A percentile compares a stretch with the other conserved stretches of the same genome.
Evolutionary conservation across 2,888 invertebrate species (phyloP).

Genomic region (Belgica antarctica): DNA sequence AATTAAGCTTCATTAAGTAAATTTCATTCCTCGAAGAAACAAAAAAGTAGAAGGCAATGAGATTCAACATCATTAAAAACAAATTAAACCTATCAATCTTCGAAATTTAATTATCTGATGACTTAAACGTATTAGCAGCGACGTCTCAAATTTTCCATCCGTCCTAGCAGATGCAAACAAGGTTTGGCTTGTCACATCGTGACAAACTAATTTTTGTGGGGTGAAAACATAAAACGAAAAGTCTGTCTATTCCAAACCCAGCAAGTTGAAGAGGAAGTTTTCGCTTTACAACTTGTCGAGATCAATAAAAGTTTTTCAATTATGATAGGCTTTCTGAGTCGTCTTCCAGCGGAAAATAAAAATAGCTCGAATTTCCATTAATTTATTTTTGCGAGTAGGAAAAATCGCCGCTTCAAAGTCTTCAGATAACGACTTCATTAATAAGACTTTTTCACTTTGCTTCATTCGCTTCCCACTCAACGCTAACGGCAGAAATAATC

Average conservation of each 20-base stretch:
- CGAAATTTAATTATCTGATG: slow-evolving; percentile 33
- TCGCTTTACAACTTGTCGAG: no score
- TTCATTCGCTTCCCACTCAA: background rate
- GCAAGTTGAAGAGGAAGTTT: no score
- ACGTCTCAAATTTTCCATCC: background rate
- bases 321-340: no score
- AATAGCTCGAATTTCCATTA: background rate
- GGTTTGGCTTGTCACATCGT: background rate
- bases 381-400: background rate
- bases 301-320: no score
- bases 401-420: no score
- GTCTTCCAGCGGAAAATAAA: background rate
- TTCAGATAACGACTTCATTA: slow-evolving; percentile 38
- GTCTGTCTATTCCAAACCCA: no score
- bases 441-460: slow-evolving; percentile 21
- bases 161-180: slow-evolving; percentile 22
- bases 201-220: slow-evolving; percentile 14
- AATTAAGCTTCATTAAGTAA: slow-evolving; percentile 17
- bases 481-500: slow-evolving; percentile 20
- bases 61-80: slow-evolving; percentile 34
- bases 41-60: no score
- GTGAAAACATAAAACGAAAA: no score
- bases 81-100: slow-evolving; percentile 39
- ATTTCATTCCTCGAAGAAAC: background rate
- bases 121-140: background rate